A percentile compares a stretch with the other conserved stretches of the same genome.
Conservation (phyloP, 2,888 invertebrate genomes). For the Chrysina gloriosa region DNA sequence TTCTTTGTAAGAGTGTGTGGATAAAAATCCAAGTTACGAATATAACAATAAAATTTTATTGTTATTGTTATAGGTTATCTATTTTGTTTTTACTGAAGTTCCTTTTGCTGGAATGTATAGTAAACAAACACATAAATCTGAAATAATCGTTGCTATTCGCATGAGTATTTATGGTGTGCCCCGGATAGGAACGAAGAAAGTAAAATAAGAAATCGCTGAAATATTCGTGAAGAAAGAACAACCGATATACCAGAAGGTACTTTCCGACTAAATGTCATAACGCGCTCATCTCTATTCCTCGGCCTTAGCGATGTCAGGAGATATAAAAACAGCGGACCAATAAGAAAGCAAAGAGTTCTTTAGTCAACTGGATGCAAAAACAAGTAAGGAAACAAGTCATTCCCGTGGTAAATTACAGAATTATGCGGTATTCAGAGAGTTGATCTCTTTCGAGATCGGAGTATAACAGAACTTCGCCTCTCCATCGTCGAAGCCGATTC, state of each 20-base stretch:
- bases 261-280: background rate
- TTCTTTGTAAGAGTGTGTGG: background rate
- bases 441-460: constrained; percentile 12
- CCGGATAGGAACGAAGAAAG: constrained; percentile 1
- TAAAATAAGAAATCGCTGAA: background rate
- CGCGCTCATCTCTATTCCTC: constrained; percentile 47
- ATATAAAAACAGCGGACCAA: constrained; percentile 49
- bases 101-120: background rate
- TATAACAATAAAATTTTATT: constrained; percentile 25
- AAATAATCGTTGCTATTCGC: constrained; percentile 13
- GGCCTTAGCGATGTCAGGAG: constrained; percentile 48
- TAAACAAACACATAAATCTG: constrained; percentile 29
- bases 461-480: constrained; percentile 26
- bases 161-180: constrained; percentile 9
- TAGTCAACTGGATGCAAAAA: constrained; percentile 48
- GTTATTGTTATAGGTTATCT: background rate
- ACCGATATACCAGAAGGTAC: background rate
- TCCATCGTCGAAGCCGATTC: background rate
- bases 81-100: background rate
- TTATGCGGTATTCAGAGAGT: constrained; percentile 37
- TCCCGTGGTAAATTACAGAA: constrained; percentile 49
- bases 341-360: constrained; percentile 49
- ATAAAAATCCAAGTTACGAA: too few relatives aligned
- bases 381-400: constrained; percentile 49
- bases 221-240: background rate